Conservation (phyloP, 2,113 vertebrate genomes). For the Zosterops borbonicus region DNA sequence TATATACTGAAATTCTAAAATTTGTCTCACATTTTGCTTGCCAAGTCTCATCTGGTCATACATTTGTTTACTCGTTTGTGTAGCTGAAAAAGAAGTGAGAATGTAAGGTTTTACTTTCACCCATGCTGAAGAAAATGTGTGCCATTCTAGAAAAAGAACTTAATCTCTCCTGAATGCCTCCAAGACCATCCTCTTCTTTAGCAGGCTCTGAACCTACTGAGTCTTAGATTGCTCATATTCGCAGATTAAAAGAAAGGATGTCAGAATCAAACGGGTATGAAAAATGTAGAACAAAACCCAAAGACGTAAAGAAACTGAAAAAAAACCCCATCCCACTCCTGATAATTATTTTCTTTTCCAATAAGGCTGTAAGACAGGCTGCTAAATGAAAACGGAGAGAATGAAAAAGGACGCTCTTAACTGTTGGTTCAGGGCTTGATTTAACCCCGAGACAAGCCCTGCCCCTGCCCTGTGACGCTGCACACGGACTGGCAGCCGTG, state of each 20-base stretch:
- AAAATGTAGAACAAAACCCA: not conserved
- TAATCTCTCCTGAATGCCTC: not conserved
- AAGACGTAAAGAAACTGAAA: not conserved
- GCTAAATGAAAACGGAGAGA: no score
- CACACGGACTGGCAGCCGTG: fast-evolving
- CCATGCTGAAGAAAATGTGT: not conserved
- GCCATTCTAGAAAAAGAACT: not conserved
- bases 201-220: not conserved
- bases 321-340: not conserved
- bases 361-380: not conserved
- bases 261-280: not conserved
- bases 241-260: not conserved
- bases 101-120: not conserved
- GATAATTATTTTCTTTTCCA: not conserved
- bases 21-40: not conserved
- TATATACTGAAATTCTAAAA: not conserved
- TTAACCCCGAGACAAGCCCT: not conserved
- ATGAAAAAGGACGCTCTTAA: no score
- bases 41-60: not conserved
- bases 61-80: not conserved
- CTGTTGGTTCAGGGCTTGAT: not conserved
- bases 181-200: not conserved
- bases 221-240: not conserved
- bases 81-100: not conserved
- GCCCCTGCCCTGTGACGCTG: not conserved